These are phyloP conservation scores for Meiosimyza decipiens DNA, from an alignment of 2,888 invertebrate genomes.

Conservation along the genomic window DNA sequence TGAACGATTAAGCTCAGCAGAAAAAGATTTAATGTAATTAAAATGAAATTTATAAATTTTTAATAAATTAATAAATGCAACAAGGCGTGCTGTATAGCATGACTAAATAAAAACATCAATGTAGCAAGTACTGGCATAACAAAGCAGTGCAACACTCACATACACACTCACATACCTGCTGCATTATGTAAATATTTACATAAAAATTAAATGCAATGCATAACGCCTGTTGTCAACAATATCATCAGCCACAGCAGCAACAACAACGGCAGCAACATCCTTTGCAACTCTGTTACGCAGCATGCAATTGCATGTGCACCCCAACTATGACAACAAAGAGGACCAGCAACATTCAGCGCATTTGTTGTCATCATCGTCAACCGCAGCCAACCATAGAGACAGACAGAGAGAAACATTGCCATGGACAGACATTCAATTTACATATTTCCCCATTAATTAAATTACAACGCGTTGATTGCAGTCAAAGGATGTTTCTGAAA, in stretches of 20 bases:
- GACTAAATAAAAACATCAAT: not conserved
- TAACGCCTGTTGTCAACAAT: constrained; percentile 26
- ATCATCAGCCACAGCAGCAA: constrained; percentile 3
- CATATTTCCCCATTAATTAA: constrained; percentile 26
- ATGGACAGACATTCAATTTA: constrained; percentile 7
- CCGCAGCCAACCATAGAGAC: constrained; percentile 12
- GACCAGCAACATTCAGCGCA: not conserved
- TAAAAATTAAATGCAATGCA: constrained; percentile 5
- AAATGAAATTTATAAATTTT: not conserved
- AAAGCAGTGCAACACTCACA: not conserved
- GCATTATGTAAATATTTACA: constrained; percentile 29
- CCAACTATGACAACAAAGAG: not conserved
- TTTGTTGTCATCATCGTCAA: constrained; percentile 8
- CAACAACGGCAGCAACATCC: constrained; percentile 7
- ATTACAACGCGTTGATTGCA: constrained; percentile 30
- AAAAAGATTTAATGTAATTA: no score
- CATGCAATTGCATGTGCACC: no score
- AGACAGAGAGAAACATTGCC: not conserved
- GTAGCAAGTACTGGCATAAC: not conserved
- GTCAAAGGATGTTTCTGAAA: constrained; percentile 16
- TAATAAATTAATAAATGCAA: constrained; percentile 9
- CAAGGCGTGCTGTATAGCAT: not conserved
- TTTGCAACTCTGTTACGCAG: no score
- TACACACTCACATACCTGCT: constrained; percentile 7
- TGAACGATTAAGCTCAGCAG: no score